A percentile compares a stretch with the other conserved stretches of the same genome.
phyloP scores from a whole-genome alignment of 2,113 vertebrate genomes.

The Ptilonorhynchus violaceus region DNA sequence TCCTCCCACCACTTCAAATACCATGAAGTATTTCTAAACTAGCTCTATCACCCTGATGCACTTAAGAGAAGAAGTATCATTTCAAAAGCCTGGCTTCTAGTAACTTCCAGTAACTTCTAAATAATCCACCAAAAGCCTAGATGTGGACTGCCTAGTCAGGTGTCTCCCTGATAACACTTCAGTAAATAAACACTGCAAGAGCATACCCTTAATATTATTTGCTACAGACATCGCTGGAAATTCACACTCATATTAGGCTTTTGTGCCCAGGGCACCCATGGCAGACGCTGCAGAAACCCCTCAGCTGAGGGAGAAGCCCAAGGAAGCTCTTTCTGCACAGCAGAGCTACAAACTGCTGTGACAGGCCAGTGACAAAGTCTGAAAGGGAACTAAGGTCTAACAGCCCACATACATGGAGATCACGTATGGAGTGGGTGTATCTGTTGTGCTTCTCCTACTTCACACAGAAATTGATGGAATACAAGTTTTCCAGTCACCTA shows the following conservation, averaged over 20 bases:
- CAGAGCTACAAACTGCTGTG: background rate
- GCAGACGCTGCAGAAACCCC: background rate
- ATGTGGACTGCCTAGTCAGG: background rate
- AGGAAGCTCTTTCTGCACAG: background rate
- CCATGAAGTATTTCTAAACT: background rate
- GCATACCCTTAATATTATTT: background rate
- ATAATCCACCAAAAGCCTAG: background rate
- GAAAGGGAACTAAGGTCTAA: background rate
- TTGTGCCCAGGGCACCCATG: background rate
- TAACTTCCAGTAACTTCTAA: background rate
- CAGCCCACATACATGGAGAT: background rate
- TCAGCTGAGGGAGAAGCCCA: rapidly evolving
- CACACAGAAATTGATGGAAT: background rate
- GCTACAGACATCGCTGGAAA: background rate
- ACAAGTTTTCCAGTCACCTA: background rate
- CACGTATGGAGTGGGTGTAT: background rate
- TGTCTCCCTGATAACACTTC: background rate
- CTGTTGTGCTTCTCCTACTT: background rate
- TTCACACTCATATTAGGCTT: background rate
- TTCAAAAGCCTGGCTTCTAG: background rate
- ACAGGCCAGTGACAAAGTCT: background rate
- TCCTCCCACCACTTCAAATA: background rate
- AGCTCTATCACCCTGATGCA: background rate
- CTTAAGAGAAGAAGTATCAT: background rate
- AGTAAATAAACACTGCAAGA: background rate